These are phyloP conservation scores for Neomonachus schauinslandi DNA, from an alignment of 2,113 vertebrate genomes.

Conservation along the genomic window DNA sequence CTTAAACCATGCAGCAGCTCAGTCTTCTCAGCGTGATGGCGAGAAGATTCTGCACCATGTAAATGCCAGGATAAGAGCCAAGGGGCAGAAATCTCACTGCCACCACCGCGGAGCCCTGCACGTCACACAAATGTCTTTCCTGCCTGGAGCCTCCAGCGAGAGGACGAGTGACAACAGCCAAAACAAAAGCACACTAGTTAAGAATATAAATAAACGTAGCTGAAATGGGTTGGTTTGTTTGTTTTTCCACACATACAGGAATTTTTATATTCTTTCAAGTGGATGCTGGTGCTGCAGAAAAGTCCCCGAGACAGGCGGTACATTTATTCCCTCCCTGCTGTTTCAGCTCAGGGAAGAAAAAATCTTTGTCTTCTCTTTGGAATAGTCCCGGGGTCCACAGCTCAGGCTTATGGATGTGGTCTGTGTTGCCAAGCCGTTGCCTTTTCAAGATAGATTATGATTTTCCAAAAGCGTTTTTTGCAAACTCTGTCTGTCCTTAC, in stretches of 20 bases:
- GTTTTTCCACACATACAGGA: not conserved
- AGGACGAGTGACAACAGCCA: not conserved
- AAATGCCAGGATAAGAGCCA: constrained; percentile 69
- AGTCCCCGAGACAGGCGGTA: not conserved
- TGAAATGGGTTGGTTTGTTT: not conserved
- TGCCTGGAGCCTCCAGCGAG: not conserved
- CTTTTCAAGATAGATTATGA: constrained; percentile 49
- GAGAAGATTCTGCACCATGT: constrained; percentile 50
- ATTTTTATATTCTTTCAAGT: constrained; percentile 10
- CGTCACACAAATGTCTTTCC: not conserved
- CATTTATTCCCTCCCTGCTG: not conserved
- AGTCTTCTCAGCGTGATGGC: constrained; percentile 44
- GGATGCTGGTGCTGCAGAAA: not conserved
- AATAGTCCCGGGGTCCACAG: not conserved
- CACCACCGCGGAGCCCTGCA: not conserved
- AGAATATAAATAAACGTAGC: not conserved
- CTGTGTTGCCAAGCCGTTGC: not conserved
- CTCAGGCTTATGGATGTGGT: not conserved
- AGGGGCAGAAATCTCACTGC: not conserved
- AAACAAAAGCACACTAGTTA: not conserved
- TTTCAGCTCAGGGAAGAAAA: not conserved
- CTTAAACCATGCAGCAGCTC: constrained; percentile 54
- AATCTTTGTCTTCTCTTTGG: not conserved
- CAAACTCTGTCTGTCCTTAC: constrained; percentile 9
- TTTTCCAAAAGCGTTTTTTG: constrained; percentile 17